Conservation (phyloP, 2,888 invertebrate species). For the Lordiphosa fenestrarum region DNA sequence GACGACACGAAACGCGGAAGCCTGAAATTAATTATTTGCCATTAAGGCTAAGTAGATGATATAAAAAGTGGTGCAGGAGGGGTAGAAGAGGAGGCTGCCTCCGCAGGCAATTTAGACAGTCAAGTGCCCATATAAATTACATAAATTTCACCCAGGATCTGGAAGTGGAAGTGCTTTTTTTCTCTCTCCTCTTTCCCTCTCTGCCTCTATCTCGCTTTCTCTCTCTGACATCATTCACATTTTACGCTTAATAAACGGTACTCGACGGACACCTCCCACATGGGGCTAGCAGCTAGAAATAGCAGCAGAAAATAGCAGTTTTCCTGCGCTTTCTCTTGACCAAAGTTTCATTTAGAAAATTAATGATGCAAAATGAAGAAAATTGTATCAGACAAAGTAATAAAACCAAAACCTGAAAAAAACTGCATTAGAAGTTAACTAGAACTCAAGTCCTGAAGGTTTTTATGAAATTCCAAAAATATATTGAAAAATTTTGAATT, state of each 20-base stretch:
- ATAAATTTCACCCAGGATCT: slow-evolving; percentile 77
- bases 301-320: too few relatives aligned
- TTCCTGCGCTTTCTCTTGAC: too few relatives aligned
- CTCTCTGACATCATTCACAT: slow-evolving; percentile 3
- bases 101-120: slow-evolving; percentile 81
- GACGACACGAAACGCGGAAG: slow-evolving; percentile 74
- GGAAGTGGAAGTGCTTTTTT: slow-evolving; percentile 14
- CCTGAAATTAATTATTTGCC: slow-evolving; percentile 81
- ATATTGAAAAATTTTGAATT: too few relatives aligned
- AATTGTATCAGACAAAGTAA: too few relatives aligned
- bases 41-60: slow-evolving; percentile 80
- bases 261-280: too few relatives aligned
- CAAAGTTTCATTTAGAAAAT: too few relatives aligned
- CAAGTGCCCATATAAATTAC: slow-evolving; percentile 81
- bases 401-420: too few relatives aligned
- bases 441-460: too few relatives aligned
- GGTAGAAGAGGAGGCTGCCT: slow-evolving; percentile 37
- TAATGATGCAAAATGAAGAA: too few relatives aligned
- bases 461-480: too few relatives aligned
- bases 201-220: neutral
- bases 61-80: slow-evolving; percentile 71
- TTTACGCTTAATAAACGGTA: slow-evolving; percentile 4
- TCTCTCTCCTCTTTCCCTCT: neutral
- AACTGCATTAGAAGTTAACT: too few relatives aligned
- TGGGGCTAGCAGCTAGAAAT: too few relatives aligned